Base-by-base conservation (phyloP, 1,140 invertebrate species). In the Varroa destructor region DNA sequence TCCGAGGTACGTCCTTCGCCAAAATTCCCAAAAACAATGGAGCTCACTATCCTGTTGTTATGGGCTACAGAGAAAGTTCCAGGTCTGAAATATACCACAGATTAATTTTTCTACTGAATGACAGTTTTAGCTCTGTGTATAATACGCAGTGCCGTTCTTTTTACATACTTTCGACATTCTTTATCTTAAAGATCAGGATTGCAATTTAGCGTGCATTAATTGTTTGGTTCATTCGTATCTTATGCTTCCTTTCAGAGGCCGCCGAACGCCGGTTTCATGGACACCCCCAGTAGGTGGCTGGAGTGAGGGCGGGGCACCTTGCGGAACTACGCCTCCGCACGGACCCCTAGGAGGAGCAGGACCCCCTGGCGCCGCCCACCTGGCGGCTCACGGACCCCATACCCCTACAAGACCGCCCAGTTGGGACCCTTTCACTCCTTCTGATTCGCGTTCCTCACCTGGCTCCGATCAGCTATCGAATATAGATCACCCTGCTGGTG, bases 401-500 rank as follows among this genome's bases (percentile, higher is more conserved):
- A 67, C 40, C 8, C 61, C 61, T 25, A 40, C 40, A 40, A 12
- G 61, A 67, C 61, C 61, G 5, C 61, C 61, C 37, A 67, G 61
- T 40, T 67, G 61, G 61, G 61, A 67, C 46, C 61, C 61, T 2
- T 67, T 67, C 61, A 67, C 61, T 5, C 61, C 61, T 67, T 67
- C 61, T 12, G 61, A 67, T 37, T 67, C 61, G 46, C 40, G 61
- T 14, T 67, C 61, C 61, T 67, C 61, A 40, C 61, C 61, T 3
- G 61, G 61, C 46, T 67, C 61, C 61, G 61, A 67, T 67, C 61
- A 67, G 61, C 37, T 67, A 46, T 67, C 61, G 40, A 67, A 67
- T 37, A 67, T 67, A 67, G 61, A 67, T 37, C 46, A 51, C 46
- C 46, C 46, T 51, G 46, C 61, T 37, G 14, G 61, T 37, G 61